Evolutionary conservation across 2,888 invertebrate species (phyloP).

Genomic region (Parnassius glacialis): DNA sequence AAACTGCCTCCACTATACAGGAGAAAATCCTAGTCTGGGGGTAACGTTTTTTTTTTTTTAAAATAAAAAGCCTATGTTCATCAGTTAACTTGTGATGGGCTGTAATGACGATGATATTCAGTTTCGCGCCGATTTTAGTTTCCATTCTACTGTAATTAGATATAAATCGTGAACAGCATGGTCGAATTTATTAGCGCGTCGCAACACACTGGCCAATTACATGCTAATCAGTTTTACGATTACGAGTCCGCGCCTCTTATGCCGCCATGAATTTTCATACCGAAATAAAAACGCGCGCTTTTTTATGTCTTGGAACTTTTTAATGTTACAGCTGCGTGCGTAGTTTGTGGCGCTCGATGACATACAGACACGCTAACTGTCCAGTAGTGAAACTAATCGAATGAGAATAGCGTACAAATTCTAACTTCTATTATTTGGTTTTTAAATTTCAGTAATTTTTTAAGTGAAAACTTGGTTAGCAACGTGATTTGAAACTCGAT

Average conservation of each 20-base stretch:
- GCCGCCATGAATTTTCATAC: slow-evolving; percentile 43
- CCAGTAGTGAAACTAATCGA: slow-evolving; percentile 17
- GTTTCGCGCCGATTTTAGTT: too few species aligned
- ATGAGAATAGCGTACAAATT: not conserved
- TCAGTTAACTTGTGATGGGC: too few species aligned
- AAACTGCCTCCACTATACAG: too few species aligned
- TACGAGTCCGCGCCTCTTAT: slow-evolving; percentile 39
- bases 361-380: slow-evolving; percentile 19
- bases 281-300: slow-evolving; percentile 29
- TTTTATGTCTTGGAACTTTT: slow-evolving; percentile 10
- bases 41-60: too few species aligned
- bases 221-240: slow-evolving; percentile 66
- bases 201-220: slow-evolving; percentile 49
- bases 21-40: too few species aligned
- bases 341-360: slow-evolving; percentile 5
- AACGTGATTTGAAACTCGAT: too few species aligned
- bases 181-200: slow-evolving; percentile 42
- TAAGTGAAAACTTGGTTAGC: too few species aligned
- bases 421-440: too few species aligned
- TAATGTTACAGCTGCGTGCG: slow-evolving; percentile 13
- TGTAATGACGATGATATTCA: too few species aligned
- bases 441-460: too few species aligned
- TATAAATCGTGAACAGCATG: slow-evolving; percentile 8
- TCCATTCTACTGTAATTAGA: too few species aligned
- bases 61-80: too few species aligned